Evolutionary conservation across 2,113 vertebrate genomes (phyloP).

Genomic region (Phalacrocorax pelagicus): DNA sequence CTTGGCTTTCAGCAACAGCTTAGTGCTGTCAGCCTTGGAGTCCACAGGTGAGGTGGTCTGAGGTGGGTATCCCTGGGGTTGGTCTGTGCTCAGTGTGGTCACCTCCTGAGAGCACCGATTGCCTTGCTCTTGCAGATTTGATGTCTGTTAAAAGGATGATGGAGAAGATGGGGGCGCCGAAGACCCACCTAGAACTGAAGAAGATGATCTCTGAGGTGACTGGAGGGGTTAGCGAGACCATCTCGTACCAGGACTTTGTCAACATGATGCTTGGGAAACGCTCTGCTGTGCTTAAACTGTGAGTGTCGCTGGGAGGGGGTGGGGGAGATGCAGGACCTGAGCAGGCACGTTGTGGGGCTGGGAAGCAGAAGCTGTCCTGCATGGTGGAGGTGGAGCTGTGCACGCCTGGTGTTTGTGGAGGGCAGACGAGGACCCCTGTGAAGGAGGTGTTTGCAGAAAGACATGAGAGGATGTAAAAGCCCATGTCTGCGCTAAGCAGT

Average conservation of each 20-base stretch:
- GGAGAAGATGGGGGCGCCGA: slow-evolving; percentile 95
- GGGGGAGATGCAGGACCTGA: not conserved
- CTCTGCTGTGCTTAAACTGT: slow-evolving; percentile 94
- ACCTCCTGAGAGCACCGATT: not conserved
- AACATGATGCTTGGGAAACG: slow-evolving; percentile 97
- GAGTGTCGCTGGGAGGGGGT: slow-evolving; percentile 64
- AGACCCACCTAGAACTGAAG: slow-evolving; percentile 96
- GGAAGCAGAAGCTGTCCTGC: not conserved
- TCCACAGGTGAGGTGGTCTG: not conserved
- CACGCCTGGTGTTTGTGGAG: not conserved
- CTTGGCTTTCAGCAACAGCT: not conserved
- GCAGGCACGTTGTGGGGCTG: not conserved
- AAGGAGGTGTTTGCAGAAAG: not conserved
- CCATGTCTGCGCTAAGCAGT: not conserved
- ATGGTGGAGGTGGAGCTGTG: not conserved
- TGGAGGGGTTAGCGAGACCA: slow-evolving; percentile 87
- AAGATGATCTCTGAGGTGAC: slow-evolving; percentile 98
- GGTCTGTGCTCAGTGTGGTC: not conserved
- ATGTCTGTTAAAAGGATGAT: slow-evolving; percentile 98
- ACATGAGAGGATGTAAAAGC: not conserved
- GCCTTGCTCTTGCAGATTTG: slow-evolving; percentile 77
- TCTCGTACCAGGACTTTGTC: slow-evolving; percentile 96
- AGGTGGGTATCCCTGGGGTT: not conserved
- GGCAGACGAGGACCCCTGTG: not conserved
- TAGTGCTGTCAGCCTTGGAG: not conserved